A percentile compares a stretch with the other conserved stretches of the same genome.
phyloP scores from a whole-genome alignment of 2,888 invertebrate genomes.

The Synanthedon vespiformis region DNA sequence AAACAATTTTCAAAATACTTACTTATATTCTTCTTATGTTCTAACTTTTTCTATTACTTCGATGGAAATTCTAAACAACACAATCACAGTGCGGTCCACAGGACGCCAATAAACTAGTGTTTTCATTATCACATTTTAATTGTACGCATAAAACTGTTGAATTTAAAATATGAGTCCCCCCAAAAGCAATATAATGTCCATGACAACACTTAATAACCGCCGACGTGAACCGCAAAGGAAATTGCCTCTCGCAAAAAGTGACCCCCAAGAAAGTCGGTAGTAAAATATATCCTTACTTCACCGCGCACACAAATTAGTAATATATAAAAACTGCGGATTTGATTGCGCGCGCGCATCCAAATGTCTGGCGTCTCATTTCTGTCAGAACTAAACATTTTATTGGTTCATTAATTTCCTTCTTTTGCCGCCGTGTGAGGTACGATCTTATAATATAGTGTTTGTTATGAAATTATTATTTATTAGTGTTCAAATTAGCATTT shows the following conservation, averaged over 20 bases:
- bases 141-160: too few relatives aligned
- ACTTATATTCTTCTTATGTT: too few relatives aligned
- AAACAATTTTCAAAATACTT: too few relatives aligned
- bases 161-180: too few relatives aligned
- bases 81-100: too few relatives aligned
- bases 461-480: conserved; percentile 1
- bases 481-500: conserved; percentile 8
- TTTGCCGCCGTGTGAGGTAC: conserved; percentile 15
- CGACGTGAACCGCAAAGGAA: conserved; percentile 1
- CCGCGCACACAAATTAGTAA: conserved; percentile 7
- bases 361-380: background rate
- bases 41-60: too few relatives aligned
- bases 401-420: conserved; percentile 10
- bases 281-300: conserved; percentile 9
- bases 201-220: conserved; percentile 1
- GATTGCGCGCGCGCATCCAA: conserved; percentile 10
- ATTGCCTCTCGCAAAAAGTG: conserved; percentile 10
- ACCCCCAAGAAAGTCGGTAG: conserved; percentile 9
- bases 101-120: too few relatives aligned
- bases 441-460: conserved; percentile 5
- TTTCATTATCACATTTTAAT: too few relatives aligned
- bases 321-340: conserved; percentile 11
- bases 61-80: too few relatives aligned
- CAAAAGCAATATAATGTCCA: background rate
- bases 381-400: conserved; percentile 7